These are phyloP conservation scores for Melanotaenia duboulayi DNA, from an alignment of 2,113 vertebrate species.

Conservation along the genomic window DNA sequence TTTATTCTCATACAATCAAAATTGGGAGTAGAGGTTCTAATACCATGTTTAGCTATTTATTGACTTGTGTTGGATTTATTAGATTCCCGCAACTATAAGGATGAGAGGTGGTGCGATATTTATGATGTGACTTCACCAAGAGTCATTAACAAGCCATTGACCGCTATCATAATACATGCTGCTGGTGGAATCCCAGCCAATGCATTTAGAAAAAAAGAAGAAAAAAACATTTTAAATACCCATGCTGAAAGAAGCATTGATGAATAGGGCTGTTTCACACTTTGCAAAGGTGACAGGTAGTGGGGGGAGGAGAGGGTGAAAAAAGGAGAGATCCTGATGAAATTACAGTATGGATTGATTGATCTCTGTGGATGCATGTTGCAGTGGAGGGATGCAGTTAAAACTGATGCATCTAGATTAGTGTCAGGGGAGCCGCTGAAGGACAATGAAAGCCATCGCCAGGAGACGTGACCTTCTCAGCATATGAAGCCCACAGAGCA, in stretches of 20 bases:
- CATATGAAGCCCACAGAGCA: constrained; percentile 53
- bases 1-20: neutral
- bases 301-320: neutral
- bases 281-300: constrained; percentile 33
- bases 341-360: constrained; percentile 81
- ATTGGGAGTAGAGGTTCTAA: neutral
- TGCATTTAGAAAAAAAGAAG: constrained; percentile 60
- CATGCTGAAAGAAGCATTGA: constrained; percentile 65
- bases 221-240: constrained; percentile 61
- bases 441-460: constrained; percentile 74
- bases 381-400: constrained; percentile 66
- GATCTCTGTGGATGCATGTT: constrained; percentile 69
- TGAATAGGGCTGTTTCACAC: constrained; percentile 61
- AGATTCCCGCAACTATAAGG: constrained; percentile 19
- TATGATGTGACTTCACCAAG: constrained; percentile 54
- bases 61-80: constrained; percentile 32
- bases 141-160: constrained; percentile 69
- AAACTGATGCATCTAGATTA: constrained; percentile 82
- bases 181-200: constrained; percentile 42
- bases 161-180: constrained; percentile 41
- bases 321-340: constrained; percentile 68
- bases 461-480: constrained; percentile 78
- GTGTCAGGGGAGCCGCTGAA: constrained; percentile 78
- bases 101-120: constrained; percentile 49
- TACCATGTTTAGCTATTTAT: constrained; percentile 5